A percentile compares a stretch with the other conserved stretches of the same genome.
Conservation (phyloP, 2,113 vertebrate species). For the Pelusios castaneus region DNA sequence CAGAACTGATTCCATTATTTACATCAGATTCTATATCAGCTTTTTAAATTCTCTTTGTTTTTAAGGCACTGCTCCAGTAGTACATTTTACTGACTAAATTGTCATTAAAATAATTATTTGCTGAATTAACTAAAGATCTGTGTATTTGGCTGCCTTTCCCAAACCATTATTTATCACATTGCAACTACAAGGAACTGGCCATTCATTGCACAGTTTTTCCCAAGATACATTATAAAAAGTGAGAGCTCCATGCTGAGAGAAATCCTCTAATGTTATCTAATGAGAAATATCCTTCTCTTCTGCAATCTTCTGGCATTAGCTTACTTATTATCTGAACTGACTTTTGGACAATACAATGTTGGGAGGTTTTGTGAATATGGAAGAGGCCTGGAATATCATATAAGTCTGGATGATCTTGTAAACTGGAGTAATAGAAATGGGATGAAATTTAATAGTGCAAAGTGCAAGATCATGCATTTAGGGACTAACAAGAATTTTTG, state of each 20-base stretch:
- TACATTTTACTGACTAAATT: background rate
- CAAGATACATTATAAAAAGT: background rate
- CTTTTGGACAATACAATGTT: background rate
- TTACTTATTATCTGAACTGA: background rate
- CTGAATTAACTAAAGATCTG: background rate
- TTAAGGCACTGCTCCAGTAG: background rate
- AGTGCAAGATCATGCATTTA: background rate
- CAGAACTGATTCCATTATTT: background rate
- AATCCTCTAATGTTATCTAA: fast-evolving
- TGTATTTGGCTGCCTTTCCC: background rate
- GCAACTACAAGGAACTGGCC: background rate
- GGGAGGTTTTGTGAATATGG: no score
- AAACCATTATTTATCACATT: background rate
- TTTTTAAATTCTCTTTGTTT: background rate
- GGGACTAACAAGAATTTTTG: no score
- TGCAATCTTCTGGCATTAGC: background rate
- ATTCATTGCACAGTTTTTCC: background rate
- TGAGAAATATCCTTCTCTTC: background rate
- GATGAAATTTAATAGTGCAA: background rate
- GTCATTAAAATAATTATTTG: background rate
- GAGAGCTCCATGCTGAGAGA: background rate
- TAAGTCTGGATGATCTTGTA: no score
- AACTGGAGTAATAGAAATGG: background rate
- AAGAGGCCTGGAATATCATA: no score
- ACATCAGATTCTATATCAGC: background rate